Base-by-base conservation (phyloP, 2,113 vertebrate species). In the Ophthalmolycus amberensis region DNA sequence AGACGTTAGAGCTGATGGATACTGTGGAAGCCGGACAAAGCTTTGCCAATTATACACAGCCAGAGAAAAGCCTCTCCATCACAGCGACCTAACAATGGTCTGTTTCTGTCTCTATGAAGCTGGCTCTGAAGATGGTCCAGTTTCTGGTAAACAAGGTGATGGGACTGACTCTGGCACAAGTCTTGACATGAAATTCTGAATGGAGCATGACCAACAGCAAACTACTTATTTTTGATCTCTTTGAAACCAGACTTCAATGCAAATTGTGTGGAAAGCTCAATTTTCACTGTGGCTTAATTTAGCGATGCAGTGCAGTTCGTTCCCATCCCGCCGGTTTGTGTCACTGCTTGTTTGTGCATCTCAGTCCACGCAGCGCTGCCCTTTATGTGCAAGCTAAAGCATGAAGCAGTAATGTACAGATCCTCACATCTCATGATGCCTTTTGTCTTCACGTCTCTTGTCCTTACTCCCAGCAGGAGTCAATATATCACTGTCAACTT, bases 271-370 rank as follows among this genome's bases (percentile, higher is more conserved):
- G 54, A 74, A 48, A 44, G 18, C 54, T 63, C 29, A 32, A 8
- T 59, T 65, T 18, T 20, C 65, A 59, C 38, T 25, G 74, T 18
- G 44, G 25, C 44, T 62, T 12, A 27, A 25, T 68, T 38, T 14
- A 62, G 67, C 7, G 16, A 44, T 46, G 29, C 16, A 38, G 62
- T 10, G 38, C 67, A 25, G 16, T 60, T 14, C 7, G 16, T 42
- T 18, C 27, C 27, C 16, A 46, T 50, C 18, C 6, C 6, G 44
- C 58, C 32, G 34, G 48, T 70, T 76, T 76, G 27, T 70, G 82
- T 63, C 70, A 0, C 63, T 46, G 18, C 34, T 52, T 69, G 37
- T 77, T 67, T 79, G 71, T 70, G 50, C 50, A 15, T 65, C 1
- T 0, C 3, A 46, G 29, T 65, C 63, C 69, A 37, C 7, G 20